phyloP scores from a whole-genome alignment of 2,113 vertebrate species.

The Odocoileus hemionus region DNA sequence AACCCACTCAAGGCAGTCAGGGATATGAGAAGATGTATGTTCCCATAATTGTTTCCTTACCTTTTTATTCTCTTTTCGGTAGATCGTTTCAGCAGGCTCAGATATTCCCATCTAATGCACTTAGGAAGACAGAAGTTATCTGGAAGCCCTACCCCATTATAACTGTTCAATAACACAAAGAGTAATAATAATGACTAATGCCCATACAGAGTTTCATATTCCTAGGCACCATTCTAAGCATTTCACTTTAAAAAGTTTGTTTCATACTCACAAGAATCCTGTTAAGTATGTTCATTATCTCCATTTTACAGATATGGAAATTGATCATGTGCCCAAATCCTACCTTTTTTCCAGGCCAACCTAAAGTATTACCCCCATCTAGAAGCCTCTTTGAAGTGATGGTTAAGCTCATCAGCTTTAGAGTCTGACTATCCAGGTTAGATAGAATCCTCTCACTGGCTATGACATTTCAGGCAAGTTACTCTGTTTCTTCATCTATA shows the following conservation, averaged over 20 bases:
- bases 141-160: background rate
- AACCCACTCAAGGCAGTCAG: background rate
- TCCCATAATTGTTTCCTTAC: background rate
- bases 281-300: background rate
- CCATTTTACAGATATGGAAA: background rate
- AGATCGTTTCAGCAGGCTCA: background rate
- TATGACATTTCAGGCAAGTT: background rate
- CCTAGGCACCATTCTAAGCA: background rate
- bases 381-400: background rate
- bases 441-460: background rate
- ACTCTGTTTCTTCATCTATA: background rate
- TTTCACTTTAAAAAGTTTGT: background rate
- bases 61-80: background rate
- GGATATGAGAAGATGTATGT: background rate
- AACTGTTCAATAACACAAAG: background rate
- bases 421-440: background rate
- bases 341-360: background rate
- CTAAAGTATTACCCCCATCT: background rate
- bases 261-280: background rate
- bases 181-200: background rate
- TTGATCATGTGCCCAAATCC: background rate
- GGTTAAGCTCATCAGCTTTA: background rate
- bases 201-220: background rate
- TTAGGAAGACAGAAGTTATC: background rate
- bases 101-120: background rate